phyloP scores from a whole-genome alignment of 1,140 invertebrate species.

The Andrena cerasifolii region DNA sequence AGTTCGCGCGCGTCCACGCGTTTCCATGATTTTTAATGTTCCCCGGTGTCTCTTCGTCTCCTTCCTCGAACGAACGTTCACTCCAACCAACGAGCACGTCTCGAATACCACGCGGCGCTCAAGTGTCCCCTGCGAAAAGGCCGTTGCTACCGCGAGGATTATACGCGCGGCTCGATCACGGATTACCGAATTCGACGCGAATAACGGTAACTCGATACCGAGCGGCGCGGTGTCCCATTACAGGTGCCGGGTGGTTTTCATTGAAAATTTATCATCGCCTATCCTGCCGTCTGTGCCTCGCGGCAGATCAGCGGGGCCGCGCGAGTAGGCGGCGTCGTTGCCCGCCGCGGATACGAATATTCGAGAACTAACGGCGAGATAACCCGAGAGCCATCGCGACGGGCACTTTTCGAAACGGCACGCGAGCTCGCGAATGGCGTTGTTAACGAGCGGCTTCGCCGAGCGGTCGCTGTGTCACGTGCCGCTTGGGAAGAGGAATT shows the following conservation, averaged over 20 bases:
- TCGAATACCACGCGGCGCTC: no score
- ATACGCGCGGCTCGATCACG: background rate
- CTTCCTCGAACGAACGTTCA: no score
- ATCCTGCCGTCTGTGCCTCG: background rate
- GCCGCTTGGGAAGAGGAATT: no score
- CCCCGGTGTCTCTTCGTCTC: no score
- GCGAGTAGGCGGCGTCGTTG: background rate
- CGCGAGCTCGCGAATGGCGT: no score
- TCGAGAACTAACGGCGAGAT: background rate
- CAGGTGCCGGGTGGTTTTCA: background rate
- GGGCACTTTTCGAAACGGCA: no score
- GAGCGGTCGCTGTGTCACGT: no score
- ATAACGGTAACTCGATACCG: constrained; percentile 24
- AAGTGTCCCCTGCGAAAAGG: background rate
- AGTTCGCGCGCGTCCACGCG: no score
- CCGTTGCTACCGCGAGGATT: background rate
- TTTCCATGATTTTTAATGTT: no score
- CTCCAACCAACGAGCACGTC: no score
- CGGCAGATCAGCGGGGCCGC: background rate
- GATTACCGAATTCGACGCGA: constrained; percentile 22
- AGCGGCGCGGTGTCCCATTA: background rate
- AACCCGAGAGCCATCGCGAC: no score
- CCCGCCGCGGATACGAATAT: constrained; percentile 18
- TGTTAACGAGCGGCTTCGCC: no score
- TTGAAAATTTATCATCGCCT: background rate